A percentile compares a stretch with the other conserved stretches of the same genome.
Conservation (phyloP, 2,888 invertebrate genomes). For the Sylvicola fuscatus region DNA sequence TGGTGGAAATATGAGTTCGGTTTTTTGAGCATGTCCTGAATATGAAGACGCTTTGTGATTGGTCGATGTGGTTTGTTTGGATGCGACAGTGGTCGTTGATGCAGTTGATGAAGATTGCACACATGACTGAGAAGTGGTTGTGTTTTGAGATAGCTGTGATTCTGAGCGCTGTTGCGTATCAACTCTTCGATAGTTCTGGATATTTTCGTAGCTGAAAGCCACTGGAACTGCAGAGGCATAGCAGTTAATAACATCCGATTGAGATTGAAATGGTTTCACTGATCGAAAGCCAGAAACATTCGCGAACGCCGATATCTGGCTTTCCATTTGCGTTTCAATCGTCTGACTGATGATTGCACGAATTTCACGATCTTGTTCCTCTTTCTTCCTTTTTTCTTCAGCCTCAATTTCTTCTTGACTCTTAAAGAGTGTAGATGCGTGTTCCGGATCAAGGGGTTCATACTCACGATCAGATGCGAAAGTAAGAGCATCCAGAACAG, state of each 20-base stretch:
- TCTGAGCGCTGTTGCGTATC: background rate
- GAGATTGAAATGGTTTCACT: slow-evolving; percentile 22
- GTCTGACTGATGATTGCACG: background rate
- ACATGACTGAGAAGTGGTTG: background rate
- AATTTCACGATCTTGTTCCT: slow-evolving; percentile 1
- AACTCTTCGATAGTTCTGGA: background rate
- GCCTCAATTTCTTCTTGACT: slow-evolving; percentile 5
- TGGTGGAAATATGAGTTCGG: slow-evolving; percentile 3
- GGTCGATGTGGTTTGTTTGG: slow-evolving; percentile 5
- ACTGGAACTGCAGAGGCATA: background rate
- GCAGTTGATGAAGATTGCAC: slow-evolving; percentile 1
- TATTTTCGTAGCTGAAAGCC: background rate
- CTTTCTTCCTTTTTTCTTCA: slow-evolving; percentile 3
- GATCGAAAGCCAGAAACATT: slow-evolving; percentile 13
- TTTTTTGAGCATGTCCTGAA: slow-evolving; percentile 9
- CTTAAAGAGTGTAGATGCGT: slow-evolving; percentile 13
- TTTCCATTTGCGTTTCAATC: slow-evolving; percentile 6
- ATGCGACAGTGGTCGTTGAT: background rate
- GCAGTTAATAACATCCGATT: slow-evolving; percentile 4
- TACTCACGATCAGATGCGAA: slow-evolving; percentile 41
- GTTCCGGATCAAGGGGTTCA: slow-evolving; percentile 31
- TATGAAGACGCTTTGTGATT: slow-evolving; percentile 21
- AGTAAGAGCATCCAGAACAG: slow-evolving; percentile 34
- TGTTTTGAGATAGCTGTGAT: slow-evolving; percentile 1
- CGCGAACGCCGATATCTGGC: slow-evolving; percentile 21